Conservation (phyloP, 2,113 vertebrate species). For the Atlantisia rogersi region DNA sequence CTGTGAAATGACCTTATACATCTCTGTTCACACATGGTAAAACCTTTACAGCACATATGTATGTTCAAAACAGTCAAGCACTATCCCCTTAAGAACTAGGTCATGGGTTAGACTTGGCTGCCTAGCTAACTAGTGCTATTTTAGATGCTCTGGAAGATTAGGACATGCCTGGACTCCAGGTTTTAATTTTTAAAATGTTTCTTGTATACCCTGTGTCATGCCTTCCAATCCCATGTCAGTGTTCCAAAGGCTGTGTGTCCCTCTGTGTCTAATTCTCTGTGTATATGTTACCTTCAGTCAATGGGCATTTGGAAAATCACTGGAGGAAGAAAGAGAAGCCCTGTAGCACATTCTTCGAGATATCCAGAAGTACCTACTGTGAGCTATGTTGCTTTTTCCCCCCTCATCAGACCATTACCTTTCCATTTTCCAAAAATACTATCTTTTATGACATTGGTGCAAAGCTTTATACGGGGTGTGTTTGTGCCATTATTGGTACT, state of each 20-base stretch:
- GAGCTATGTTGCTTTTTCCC: neutral
- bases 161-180: neutral
- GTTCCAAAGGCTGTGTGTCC: neutral
- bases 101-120: neutral
- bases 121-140: neutral
- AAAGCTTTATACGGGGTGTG: neutral
- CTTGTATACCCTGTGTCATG: neutral
- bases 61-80: neutral
- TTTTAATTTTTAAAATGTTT: neutral
- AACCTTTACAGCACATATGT: neutral
- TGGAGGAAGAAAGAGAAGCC: neutral
- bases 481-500: neutral
- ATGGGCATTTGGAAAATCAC: neutral
- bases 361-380: neutral
- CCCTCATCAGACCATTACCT: neutral
- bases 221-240: neutral
- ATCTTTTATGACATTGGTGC: neutral
- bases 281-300: neutral
- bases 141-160: neutral
- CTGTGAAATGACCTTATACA: neutral
- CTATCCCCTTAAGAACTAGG: neutral
- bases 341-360: neutral
- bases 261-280: neutral
- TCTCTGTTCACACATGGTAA: neutral
- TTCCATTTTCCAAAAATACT: neutral